Conservation (phyloP, 1,140 invertebrate species). For the Octopus bimaculoides region DNA sequence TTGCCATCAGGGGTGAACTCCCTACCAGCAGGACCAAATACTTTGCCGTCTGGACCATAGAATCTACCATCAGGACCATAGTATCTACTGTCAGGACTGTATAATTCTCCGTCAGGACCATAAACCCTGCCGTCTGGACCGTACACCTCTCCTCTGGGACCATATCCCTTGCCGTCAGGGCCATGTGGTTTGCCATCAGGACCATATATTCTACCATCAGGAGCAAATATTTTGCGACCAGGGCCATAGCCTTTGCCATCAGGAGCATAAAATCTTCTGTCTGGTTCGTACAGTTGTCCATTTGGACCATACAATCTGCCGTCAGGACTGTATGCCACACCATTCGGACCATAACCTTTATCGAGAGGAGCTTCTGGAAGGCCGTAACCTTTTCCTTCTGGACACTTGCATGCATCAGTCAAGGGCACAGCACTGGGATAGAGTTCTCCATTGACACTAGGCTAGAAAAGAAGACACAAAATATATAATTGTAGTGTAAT, state of each 20-base stretch:
- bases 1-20: too few species aligned
- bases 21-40: too few species aligned
- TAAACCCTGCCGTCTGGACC: background rate
- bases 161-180: background rate
- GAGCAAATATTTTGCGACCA: background rate
- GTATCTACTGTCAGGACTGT: background rate
- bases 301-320: background rate
- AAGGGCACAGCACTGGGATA: too few species aligned
- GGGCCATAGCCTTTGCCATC: background rate
- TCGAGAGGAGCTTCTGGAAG: too few species aligned
- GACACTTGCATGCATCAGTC: too few species aligned
- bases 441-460: too few species aligned
- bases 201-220: background rate
- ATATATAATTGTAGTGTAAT: too few species aligned
- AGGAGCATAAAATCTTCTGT: background rate
- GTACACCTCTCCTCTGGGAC: background rate
- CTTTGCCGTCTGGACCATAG: background rate
- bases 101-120: background rate
- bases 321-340: background rate
- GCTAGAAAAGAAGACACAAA: too few species aligned
- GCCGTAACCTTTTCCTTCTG: too few species aligned
- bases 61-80: constrained; percentile 1
- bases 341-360: too few species aligned
- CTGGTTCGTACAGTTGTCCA: background rate
- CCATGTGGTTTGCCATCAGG: background rate